A percentile compares a stretch with the other conserved stretches of the same genome.
Evolutionary conservation across 2,888 invertebrate species (phyloP).

Genomic region (Aelia acuminata): DNA sequence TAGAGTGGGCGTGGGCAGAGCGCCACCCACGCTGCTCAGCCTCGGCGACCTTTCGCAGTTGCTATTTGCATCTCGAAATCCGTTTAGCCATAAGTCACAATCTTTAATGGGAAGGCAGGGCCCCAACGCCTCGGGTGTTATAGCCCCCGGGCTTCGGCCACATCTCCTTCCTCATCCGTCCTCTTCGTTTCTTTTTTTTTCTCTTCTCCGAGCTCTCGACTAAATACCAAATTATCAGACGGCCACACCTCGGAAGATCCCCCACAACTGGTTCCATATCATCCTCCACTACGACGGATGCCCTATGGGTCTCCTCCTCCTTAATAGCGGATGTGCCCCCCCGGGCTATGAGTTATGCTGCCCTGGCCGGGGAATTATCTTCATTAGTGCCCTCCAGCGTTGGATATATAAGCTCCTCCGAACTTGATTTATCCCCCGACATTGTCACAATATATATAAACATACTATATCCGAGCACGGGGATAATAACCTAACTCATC

Average conservation of each 20-base stretch:
- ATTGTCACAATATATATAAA: slow-evolving; percentile 30
- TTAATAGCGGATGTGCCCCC: slow-evolving; percentile 22
- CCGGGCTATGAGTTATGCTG: background rate
- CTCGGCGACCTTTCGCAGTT: slow-evolving; percentile 47
- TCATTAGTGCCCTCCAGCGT: slow-evolving; percentile 20
- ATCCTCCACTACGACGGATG: slow-evolving; percentile 26
- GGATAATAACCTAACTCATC: slow-evolving; percentile 15
- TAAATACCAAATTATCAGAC: slow-evolving; percentile 52
- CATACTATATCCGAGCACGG: background rate
- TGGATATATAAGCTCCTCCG: slow-evolving; percentile 1
- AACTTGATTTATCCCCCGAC: background rate
- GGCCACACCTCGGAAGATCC: slow-evolving; percentile 50
- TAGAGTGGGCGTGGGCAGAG: slow-evolving; percentile 23
- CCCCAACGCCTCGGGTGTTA: slow-evolving; percentile 38
- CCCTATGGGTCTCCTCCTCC: slow-evolving; percentile 20
- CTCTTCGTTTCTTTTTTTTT: background rate
- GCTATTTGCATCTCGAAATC: slow-evolving; percentile 57
- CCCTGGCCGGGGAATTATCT: background rate
- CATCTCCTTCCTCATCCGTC: background rate
- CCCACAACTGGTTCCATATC: slow-evolving; percentile 43
- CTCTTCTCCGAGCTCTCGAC: background rate
- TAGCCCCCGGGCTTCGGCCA: slow-evolving; percentile 32
- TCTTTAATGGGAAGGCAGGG: slow-evolving; percentile 49
- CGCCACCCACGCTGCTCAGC: slow-evolving; percentile 43
- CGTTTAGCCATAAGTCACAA: slow-evolving; percentile 58